phyloP scores from a whole-genome alignment of 64 coral and sea anemone genomes.

The Hydrozoanthus tunicans region DNA sequence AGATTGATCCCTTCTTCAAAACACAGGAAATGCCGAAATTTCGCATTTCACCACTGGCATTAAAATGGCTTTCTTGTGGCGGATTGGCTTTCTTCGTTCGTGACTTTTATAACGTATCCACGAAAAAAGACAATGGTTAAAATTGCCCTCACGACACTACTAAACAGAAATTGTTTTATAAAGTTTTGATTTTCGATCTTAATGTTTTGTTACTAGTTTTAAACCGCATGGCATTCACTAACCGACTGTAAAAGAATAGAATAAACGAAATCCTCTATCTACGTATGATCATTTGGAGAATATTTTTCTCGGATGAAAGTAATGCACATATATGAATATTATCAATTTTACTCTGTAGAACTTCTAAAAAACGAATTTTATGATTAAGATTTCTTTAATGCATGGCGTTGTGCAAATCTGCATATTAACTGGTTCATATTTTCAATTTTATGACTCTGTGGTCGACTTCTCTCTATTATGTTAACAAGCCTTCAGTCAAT shows the following conservation, averaged over 20 bases:
- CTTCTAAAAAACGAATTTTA: neutral
- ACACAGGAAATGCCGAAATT: constrained; percentile 51
- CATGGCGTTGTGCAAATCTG: no score
- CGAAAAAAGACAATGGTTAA: neutral
- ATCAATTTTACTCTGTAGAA: no score
- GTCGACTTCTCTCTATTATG: neutral
- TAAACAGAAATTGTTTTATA: neutral
- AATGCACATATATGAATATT: no score
- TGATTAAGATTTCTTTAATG: neutral
- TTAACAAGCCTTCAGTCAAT: neutral
- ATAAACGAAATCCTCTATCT: no score
- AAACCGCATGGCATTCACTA: no score
- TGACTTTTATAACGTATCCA: neutral
- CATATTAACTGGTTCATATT: no score
- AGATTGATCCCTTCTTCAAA: neutral
- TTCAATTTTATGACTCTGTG: neutral
- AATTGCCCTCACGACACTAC: neutral
- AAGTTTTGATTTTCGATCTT: neutral
- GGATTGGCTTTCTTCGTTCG: constrained; percentile 40
- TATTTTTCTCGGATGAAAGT: no score
- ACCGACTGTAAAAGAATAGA: no score
- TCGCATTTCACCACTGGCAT: constrained; percentile 36
- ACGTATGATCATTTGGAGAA: no score
- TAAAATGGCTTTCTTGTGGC: constrained; percentile 34
- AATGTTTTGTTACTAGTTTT: neutral